A percentile compares a stretch with the other conserved stretches of the same genome.
phyloP scores from a whole-genome alignment of 2,888 invertebrate species.

The Aporophyla nigra region DNA sequence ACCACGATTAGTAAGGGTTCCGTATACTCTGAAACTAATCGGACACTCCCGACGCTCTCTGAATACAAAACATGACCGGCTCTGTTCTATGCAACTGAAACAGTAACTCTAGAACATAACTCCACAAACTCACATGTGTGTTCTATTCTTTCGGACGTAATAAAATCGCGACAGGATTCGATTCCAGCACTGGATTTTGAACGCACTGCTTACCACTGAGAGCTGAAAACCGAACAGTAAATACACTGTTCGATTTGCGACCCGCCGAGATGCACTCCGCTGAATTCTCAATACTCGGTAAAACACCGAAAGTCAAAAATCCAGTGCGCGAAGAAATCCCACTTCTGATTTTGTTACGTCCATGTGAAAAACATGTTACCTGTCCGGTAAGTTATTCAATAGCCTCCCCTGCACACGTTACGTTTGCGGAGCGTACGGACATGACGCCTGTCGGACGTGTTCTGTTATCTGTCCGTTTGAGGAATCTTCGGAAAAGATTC shows the following conservation, averaged over 20 bases:
- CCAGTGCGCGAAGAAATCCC: too few relatives aligned
- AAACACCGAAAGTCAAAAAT: too few relatives aligned
- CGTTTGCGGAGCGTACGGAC: neutral
- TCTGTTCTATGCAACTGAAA: constrained; percentile 6
- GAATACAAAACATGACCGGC: neutral
- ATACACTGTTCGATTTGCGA: too few relatives aligned
- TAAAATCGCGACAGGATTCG: too few relatives aligned
- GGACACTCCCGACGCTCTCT: neutral
- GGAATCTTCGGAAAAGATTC: neutral
- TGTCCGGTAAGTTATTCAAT: neutral
- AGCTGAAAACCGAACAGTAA: too few relatives aligned
- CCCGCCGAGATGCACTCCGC: too few relatives aligned
- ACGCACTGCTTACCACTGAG: too few relatives aligned
- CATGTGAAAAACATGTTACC: neutral
- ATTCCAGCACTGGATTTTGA: too few relatives aligned
- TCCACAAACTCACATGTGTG: neutral
- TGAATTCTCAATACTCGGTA: too few relatives aligned
- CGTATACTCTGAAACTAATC: neutral
- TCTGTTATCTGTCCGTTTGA: neutral
- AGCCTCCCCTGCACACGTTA: neutral
- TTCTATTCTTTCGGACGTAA: neutral
- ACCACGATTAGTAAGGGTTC: neutral
- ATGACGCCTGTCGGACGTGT: constrained; percentile 14
- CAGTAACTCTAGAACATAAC: neutral
- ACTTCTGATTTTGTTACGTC: too few relatives aligned